phyloP scores from a whole-genome alignment of 1,140 invertebrate species.

The Cardiocondyla obscurior region DNA sequence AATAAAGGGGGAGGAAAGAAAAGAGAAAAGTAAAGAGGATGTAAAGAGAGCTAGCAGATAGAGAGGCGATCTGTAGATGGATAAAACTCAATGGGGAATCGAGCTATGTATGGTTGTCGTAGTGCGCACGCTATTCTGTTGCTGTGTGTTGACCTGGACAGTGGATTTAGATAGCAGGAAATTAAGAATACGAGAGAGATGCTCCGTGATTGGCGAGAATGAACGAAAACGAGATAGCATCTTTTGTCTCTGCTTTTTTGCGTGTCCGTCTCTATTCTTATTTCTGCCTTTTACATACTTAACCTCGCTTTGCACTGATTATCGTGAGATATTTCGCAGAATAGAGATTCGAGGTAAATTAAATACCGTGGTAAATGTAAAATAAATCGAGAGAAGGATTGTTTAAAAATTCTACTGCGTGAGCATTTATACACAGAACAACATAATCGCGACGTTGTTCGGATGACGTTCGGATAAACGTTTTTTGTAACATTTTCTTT shows the following conservation, averaged over 20 bases:
- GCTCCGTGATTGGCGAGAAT: conserved; percentile 29
- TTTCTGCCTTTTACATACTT: neutral
- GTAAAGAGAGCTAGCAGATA: neutral
- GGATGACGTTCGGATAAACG: neutral
- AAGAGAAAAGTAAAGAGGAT: neutral
- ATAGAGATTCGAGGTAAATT: conserved; percentile 49
- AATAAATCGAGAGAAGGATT: neutral
- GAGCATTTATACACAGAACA: neutral
- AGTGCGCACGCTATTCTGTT: conserved; percentile 4
- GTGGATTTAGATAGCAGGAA: conserved; percentile 61
- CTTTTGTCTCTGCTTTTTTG: neutral
- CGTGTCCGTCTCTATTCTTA: neutral
- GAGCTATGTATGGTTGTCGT: neutral
- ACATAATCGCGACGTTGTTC: neutral
- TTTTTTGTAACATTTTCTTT: neutral
- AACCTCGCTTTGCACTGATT: too few relatives aligned
- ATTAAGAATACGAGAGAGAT: conserved; percentile 28
- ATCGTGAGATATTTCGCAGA: neutral
- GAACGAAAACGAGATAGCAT: conserved; percentile 47
- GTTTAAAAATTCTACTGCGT: neutral
- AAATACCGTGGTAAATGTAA: conserved; percentile 18
- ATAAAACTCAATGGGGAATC: conserved; percentile 14
- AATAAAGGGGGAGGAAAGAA: conserved; percentile 12
- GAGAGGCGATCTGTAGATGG: neutral
- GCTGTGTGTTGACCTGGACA: conserved; percentile 19